Evolutionary conservation across 2,888 invertebrate genomes (phyloP).

Genomic region (Rhogogaster chlorosoma): DNA sequence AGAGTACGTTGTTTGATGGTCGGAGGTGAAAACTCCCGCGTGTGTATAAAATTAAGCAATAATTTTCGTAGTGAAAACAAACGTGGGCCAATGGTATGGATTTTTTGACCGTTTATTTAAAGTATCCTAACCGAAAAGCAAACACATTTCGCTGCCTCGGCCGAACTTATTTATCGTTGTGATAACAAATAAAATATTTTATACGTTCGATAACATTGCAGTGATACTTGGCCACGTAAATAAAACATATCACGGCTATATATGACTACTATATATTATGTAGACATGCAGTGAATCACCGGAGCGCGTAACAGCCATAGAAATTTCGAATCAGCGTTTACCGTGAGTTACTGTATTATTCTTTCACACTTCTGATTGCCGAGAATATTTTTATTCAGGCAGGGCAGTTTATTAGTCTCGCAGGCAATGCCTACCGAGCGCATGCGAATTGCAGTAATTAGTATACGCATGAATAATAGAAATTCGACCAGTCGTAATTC

Average conservation of each 20-base stretch:
- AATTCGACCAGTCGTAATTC: neutral
- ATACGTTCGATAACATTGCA: slow-evolving; percentile 27
- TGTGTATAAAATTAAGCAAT: neutral
- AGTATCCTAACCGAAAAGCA: slow-evolving; percentile 20
- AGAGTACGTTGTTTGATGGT: neutral
- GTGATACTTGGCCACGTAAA: slow-evolving; percentile 6
- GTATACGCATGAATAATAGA: neutral
- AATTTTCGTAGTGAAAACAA: slow-evolving; percentile 28
- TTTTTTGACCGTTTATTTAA: slow-evolving; percentile 38
- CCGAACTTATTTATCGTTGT: slow-evolving; percentile 41
- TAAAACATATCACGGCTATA: neutral
- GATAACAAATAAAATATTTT: slow-evolving; percentile 40
- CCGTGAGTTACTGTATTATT: neutral
- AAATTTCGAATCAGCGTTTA: slow-evolving; percentile 1
- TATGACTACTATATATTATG: neutral
- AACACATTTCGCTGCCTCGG: slow-evolving; percentile 25
- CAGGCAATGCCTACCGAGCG: neutral
- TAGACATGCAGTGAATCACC: neutral
- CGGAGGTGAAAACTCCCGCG: neutral
- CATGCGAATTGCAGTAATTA: neutral
- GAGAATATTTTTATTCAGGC: neutral
- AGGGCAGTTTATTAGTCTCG: neutral
- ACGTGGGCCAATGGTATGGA: slow-evolving; percentile 16
- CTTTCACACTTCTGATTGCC: neutral
- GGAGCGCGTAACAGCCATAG: neutral